phyloP scores from a whole-genome alignment of 2,888 invertebrate species.

The Sarcophaga carnaria region DNA sequence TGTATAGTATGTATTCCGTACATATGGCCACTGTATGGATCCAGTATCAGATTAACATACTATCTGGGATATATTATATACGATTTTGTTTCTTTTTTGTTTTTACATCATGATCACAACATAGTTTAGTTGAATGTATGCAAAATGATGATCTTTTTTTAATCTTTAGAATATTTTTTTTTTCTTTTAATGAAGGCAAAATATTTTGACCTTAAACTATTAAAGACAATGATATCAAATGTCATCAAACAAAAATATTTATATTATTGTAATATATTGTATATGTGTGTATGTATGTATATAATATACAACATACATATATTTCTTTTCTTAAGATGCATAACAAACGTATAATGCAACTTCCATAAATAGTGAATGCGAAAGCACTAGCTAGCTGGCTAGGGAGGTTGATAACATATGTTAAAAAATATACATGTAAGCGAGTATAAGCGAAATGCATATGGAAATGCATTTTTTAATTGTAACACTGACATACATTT shows the following conservation, averaged over 20 bases:
- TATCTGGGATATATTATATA: background rate
- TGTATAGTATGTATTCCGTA: background rate
- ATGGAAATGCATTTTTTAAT: conserved; percentile 77
- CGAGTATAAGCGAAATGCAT: conserved; percentile 68
- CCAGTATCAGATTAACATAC: background rate
- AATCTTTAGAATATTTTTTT: conserved; percentile 34
- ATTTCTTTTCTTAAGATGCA: conserved; percentile 52
- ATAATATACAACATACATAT: no score
- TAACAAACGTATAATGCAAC: conserved; percentile 63
- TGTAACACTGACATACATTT: conserved; percentile 78
- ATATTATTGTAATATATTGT: conserved; percentile 23
- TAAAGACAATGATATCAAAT: conserved; percentile 73
- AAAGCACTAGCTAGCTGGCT: background rate
- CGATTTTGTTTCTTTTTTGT: conserved; percentile 12
- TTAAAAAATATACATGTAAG: background rate
- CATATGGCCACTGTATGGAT: background rate
- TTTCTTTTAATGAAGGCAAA: conserved; percentile 69
- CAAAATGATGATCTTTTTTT: conserved; percentile 39
- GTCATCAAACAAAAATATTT: conserved; percentile 65
- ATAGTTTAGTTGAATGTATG: conserved; percentile 24
- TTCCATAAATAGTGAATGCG: conserved; percentile 57
- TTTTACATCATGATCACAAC: conserved; percentile 20
- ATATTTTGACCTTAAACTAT: conserved; percentile 80
- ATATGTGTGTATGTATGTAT: background rate
- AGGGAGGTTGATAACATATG: no score